Evolutionary conservation across 2,113 vertebrate genomes (phyloP), one percentile per base, ranked within the genome.

Genomic region (Cololabis saira): DNA sequence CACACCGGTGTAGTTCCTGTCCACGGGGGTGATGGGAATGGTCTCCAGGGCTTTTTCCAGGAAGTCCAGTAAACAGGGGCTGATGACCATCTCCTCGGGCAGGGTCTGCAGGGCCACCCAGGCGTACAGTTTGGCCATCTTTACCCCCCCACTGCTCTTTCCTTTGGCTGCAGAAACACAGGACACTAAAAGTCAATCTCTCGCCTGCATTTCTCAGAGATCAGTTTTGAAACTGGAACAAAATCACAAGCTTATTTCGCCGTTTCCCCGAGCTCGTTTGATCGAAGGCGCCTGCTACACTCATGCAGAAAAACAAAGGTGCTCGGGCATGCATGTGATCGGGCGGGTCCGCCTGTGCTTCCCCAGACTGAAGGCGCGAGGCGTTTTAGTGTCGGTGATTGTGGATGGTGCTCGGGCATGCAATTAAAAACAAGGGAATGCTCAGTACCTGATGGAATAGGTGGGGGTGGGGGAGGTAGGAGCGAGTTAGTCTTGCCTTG

Each of bases 11-110:
- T 95, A 97, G 83, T 93, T 96, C 53, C 97, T 94, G 67, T 99
- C 98, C 61, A 99, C 94, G 2, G 98, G 97, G 51, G 98, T 99
- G 78, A 99, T 98, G 0, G 98, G 98, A 81, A 99, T 99, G 60
- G 97, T 98, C 90, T 99, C 98, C 74, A 99, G 90, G 2, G 98
- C 98, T 89, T 99, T 99, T 79, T 99, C 98, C 71, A 99, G 89
- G 43, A 99, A 99, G 82, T 99, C 98, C 71, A 99, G 89, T 16
- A 99, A 84, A 85, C 96, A 98, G 4, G 98, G 98, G 54, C 97
- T 98, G 83, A 99, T 99, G 43, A 99, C 98, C 98, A 99, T 99
- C 82, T 99, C 98, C 75, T 99, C 97, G 1, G 98, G 98, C 71
- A 99, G 87, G 0, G 98, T 99, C 86, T 99, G 98, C 11, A 99